Conservation (phyloP, 1,140 invertebrate species). For the Oryctes rhinoceros region DNA sequence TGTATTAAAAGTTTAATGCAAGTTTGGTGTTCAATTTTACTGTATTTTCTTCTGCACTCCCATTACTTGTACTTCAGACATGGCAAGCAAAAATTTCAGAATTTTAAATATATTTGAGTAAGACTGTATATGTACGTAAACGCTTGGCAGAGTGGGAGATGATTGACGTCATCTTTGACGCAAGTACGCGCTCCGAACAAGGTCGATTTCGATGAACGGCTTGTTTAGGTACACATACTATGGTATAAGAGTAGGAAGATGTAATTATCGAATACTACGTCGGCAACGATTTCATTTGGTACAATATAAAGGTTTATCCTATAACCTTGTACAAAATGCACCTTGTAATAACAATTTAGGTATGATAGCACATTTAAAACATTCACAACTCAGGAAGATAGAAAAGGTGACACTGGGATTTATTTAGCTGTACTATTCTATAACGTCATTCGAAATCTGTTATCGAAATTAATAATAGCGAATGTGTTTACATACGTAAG, state of each 20-base stretch:
- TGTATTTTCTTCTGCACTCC: too few relatives aligned
- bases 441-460: conserved; percentile 3
- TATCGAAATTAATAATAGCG: neutral
- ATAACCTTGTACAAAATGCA: too few relatives aligned
- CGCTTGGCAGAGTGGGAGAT: conserved; percentile 42
- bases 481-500: neutral
- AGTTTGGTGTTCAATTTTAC: too few relatives aligned
- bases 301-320: too few relatives aligned
- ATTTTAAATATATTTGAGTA: neutral
- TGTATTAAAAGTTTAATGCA: too few relatives aligned
- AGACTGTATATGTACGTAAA: conserved; percentile 7
- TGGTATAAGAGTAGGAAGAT: neutral
- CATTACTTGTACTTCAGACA: neutral
- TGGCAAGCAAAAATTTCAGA: neutral
- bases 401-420: too few relatives aligned
- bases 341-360: too few relatives aligned
- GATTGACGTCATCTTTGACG: conserved; percentile 56
- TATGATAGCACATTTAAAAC: too few relatives aligned
- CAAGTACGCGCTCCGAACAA: conserved; percentile 45
- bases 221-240: conserved; percentile 12
- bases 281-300: too few relatives aligned
- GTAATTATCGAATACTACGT: too few relatives aligned
- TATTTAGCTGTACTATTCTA: neutral
- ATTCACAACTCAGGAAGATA: too few relatives aligned
- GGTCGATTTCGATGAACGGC: conserved; percentile 25